Evolutionary conservation across 1,140 invertebrate genomes (phyloP).

Genomic region (Temnothorax curvispinosus): DNA sequence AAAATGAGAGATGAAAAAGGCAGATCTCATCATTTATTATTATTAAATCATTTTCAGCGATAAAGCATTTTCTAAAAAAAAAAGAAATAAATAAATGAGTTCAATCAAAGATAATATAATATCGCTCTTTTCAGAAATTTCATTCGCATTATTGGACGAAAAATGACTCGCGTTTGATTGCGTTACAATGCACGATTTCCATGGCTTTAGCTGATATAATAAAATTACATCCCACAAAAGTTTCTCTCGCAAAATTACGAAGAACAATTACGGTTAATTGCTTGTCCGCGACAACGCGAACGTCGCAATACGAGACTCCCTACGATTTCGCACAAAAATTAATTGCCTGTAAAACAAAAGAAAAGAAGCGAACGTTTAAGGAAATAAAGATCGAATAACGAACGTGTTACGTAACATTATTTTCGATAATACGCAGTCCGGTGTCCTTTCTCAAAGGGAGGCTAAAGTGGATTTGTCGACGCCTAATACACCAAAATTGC

Average conservation of each 20-base stretch:
- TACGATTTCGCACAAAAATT: background rate
- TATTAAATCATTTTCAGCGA: background rate
- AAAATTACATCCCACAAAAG: slow-evolving; percentile 25
- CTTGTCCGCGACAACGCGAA: background rate
- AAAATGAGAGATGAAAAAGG: background rate
- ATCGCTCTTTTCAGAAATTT: background rate
- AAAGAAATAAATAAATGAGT: background rate
- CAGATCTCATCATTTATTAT: background rate
- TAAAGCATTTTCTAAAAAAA: background rate
- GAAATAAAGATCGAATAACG: background rate
- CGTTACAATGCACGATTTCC: slow-evolving; percentile 8
- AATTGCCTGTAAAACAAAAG: background rate
- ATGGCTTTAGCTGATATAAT: background rate
- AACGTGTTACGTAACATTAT: background rate
- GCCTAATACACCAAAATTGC: slow-evolving; percentile 14
- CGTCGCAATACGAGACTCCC: background rate
- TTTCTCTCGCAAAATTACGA: background rate
- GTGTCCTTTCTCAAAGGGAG: background rate
- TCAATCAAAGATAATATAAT: background rate
- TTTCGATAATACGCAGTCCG: background rate
- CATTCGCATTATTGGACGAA: background rate
- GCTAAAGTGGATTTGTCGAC: slow-evolving; percentile 16
- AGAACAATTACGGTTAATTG: slow-evolving; percentile 26
- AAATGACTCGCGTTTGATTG: background rate
- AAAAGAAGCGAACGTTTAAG: background rate